phyloP scores from a whole-genome alignment of 35 echinoderm and acorn worm genomes.

The Apostichopus parvimensis region DNA sequence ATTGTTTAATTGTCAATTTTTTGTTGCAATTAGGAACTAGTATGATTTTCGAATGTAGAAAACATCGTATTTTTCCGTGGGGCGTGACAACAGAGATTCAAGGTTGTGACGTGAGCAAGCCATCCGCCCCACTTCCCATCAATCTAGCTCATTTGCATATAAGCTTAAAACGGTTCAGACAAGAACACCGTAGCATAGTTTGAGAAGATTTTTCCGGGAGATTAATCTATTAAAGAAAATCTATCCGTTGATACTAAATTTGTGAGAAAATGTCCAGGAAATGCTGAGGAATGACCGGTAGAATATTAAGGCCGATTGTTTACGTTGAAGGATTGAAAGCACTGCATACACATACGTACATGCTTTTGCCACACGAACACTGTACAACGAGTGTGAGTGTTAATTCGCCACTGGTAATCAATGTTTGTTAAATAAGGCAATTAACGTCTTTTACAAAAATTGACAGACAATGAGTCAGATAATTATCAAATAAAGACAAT shows the following conservation, averaged over 20 bases:
- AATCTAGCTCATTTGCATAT: constrained; percentile 60
- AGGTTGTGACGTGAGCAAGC: constrained; percentile 51
- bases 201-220: neutral
- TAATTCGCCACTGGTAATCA: constrained; percentile 28
- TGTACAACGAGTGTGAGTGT: constrained; percentile 4
- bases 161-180: constrained; percentile 47
- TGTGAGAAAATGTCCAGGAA: neutral
- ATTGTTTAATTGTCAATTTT: constrained; percentile 10
- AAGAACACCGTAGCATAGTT: constrained; percentile 1
- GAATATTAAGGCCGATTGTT: constrained; percentile 51
- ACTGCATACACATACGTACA: neutral
- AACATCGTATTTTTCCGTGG: constrained; percentile 29
- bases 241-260: constrained; percentile 33
- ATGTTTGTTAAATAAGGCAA: constrained; percentile 51
- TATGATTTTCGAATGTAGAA: neutral
- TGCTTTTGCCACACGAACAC: neutral
- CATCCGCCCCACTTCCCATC: constrained; percentile 57
- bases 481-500: neutral
- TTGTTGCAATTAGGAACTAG: neutral
- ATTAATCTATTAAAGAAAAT: neutral
- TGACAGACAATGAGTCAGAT: neutral
- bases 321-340: constrained; percentile 8
- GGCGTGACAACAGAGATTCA: constrained; percentile 43
- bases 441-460: constrained; percentile 21
- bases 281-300: neutral